Conservation (phyloP, 2,888 invertebrate genomes). For the Phlogophora meticulosa region DNA sequence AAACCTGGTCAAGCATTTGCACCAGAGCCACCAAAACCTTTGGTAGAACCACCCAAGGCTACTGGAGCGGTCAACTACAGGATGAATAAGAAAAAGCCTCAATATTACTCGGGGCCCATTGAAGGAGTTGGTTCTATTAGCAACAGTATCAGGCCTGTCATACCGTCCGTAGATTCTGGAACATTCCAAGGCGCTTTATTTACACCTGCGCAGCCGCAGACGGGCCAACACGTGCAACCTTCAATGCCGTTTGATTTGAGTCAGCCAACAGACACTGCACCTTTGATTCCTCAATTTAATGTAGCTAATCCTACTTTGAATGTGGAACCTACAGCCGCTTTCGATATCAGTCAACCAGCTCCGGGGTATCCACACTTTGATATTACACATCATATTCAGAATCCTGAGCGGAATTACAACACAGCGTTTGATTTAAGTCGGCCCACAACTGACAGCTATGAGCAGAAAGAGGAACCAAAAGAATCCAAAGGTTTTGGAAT, state of each 20-base stretch:
- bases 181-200: conserved; percentile 80
- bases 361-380: conserved; percentile 43
- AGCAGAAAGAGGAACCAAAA: conserved; percentile 75
- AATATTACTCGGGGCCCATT: conserved; percentile 89
- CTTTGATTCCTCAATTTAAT: conserved; percentile 61
- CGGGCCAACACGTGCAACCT: conserved; percentile 46
- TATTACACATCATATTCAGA: conserved; percentile 54
- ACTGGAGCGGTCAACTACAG: conserved; percentile 79
- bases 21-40: conserved; percentile 70
- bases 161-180: conserved; percentile 72
- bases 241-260: conserved; percentile 69
- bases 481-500: conserved; percentile 83
- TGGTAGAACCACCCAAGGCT: conserved; percentile 83
- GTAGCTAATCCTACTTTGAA: conserved; percentile 42
- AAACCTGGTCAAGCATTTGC: conserved; percentile 6
- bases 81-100: conserved; percentile 85
- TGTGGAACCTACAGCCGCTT: conserved; percentile 20
- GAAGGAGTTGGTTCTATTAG: conserved; percentile 85
- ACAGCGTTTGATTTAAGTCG: conserved; percentile 85
- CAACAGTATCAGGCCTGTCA: conserved; percentile 81
- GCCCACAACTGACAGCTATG: conserved; percentile 75
- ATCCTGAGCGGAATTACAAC: conserved; percentile 69
- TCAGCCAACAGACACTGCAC: conserved; percentile 52
- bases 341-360: conserved; percentile 37
- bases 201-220: conserved; percentile 70